Conservation (phyloP, 1,140 invertebrate genomes). For the Psix sp. region DNA sequence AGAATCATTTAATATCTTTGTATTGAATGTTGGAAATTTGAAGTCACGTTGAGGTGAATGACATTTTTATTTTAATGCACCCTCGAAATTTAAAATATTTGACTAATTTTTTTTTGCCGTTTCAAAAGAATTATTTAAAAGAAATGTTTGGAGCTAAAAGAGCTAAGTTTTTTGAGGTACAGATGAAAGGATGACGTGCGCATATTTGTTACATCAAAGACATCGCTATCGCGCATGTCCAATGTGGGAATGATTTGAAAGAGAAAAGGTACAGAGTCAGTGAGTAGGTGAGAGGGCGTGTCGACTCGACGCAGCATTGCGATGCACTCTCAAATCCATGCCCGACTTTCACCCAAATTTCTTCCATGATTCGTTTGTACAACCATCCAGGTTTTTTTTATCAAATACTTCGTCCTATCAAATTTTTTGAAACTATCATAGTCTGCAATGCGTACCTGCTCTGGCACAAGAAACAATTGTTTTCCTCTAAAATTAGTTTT, state of each 20-base stretch:
- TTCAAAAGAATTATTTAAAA: too few relatives aligned
- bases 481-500: too few relatives aligned
- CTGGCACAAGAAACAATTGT: too few relatives aligned
- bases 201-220: conserved; percentile 15
- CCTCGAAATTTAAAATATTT: too few relatives aligned
- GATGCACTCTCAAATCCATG: conserved; percentile 47
- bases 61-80: too few relatives aligned
- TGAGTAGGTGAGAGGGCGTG: conserved; percentile 55
- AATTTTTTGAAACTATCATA: conserved; percentile 3
- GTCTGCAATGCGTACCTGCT: too few relatives aligned
- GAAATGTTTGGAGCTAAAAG: too few relatives aligned
- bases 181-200: conserved; percentile 5
- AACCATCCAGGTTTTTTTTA: conserved; percentile 4
- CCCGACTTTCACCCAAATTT: conserved; percentile 50
- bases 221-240: conserved; percentile 11
- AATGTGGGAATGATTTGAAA: conserved; percentile 37
- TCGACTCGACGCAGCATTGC: conserved; percentile 28
- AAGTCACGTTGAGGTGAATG: too few relatives aligned
- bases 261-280: conserved; percentile 42
- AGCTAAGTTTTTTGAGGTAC: too few relatives aligned
- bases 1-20: too few relatives aligned
- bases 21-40: too few relatives aligned
- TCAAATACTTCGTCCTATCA: conserved; percentile 11
- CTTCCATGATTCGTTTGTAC: conserved; percentile 31
- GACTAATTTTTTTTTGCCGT: too few relatives aligned